These are phyloP conservation scores for Tetramorium bicarinatum DNA, from an alignment of 2,888 invertebrate species.

Conservation along the genomic window DNA sequence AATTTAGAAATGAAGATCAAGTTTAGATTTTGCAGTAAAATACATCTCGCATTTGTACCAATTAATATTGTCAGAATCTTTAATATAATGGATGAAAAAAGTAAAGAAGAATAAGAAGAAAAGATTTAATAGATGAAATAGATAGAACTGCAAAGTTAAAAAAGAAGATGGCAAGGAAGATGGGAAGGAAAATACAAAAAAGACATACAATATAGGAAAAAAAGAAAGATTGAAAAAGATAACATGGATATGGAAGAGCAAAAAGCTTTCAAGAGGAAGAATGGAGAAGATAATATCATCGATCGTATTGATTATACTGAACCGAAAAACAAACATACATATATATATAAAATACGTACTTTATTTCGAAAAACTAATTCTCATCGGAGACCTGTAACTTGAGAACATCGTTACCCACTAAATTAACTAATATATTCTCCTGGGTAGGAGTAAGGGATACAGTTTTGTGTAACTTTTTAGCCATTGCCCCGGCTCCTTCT, in stretches of 20 bases:
- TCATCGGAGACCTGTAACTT: slow-evolving; percentile 33
- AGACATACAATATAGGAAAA: neutral
- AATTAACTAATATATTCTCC: slow-evolving; percentile 86
- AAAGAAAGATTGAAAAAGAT: neutral
- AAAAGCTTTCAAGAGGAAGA: neutral
- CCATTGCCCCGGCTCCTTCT: slow-evolving; percentile 86
- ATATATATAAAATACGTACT: neutral
- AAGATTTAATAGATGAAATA: neutral
- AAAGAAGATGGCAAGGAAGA: neutral
- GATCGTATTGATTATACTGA: neutral
- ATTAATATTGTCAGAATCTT: neutral
- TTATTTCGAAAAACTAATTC: slow-evolving; percentile 11
- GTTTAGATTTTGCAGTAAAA: neutral
- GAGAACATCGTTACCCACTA: slow-evolving; percentile 86
- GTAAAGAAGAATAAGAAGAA: neutral
- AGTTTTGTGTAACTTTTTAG: slow-evolving; percentile 82
- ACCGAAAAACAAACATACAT: neutral
- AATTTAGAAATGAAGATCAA: neutral
- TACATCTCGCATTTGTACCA: neutral
- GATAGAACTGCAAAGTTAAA: neutral
- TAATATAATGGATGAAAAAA: neutral
- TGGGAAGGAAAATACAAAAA: neutral
- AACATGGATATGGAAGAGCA: neutral
- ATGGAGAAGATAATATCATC: neutral
- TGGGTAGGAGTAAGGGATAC: slow-evolving; percentile 87